Conservation (phyloP, 2,888 invertebrate genomes). For the Merodon equestris region DNA sequence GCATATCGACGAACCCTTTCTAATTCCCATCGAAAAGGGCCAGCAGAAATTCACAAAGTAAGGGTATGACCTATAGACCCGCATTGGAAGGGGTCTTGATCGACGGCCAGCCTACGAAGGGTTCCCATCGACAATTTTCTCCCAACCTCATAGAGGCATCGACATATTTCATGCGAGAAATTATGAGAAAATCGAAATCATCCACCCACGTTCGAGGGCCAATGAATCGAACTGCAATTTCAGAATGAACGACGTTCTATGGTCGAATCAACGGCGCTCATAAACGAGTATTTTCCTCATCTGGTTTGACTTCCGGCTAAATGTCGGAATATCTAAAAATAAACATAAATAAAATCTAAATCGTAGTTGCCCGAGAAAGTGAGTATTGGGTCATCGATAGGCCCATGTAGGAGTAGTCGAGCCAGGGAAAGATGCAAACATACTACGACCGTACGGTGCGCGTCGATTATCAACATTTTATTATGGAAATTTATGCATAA, state of each 20-base stretch:
- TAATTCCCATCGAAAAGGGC: not conserved
- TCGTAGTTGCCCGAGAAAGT: no score
- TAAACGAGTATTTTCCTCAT: slow-evolving; percentile 43
- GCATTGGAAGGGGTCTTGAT: no score
- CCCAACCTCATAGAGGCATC: no score
- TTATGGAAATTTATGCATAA: slow-evolving; percentile 1
- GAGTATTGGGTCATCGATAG: no score
- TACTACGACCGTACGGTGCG: no score
- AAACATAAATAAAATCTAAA: not conserved
- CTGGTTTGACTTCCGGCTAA: slow-evolving; percentile 50
- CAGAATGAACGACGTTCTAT: slow-evolving; percentile 26
- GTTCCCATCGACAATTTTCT: no score
- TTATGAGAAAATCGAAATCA: slow-evolving; percentile 23
- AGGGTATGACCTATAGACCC: no score
- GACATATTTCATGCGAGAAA: slow-evolving; percentile 20
- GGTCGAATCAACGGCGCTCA: slow-evolving; percentile 9
- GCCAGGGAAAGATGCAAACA: no score
- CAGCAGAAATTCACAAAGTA: no score
- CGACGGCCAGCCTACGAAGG: not conserved
- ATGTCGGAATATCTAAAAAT: slow-evolving; percentile 34
- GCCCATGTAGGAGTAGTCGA: no score
- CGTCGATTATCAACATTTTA: not conserved
- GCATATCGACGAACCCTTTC: not conserved
- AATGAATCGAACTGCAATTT: slow-evolving; percentile 31
- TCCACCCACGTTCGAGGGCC: slow-evolving; percentile 36